phyloP scores from a whole-genome alignment of 2,797 vertebrate species.

The Neostethus bicornis region DNA sequence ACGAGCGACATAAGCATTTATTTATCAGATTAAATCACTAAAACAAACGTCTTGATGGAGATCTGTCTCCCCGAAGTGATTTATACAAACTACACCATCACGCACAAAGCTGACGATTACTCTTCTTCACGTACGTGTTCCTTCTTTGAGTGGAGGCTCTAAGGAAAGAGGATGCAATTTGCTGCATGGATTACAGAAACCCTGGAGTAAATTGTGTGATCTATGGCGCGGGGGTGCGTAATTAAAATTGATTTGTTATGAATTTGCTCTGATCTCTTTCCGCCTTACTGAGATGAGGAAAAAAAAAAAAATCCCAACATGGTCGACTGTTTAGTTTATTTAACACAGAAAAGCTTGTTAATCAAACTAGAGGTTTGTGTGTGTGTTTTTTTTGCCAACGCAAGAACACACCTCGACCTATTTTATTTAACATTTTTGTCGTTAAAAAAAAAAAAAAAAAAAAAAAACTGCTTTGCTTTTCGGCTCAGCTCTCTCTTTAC shows the following conservation, averaged over 20 bases:
- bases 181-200: neutral
- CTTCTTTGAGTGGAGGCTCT: neutral
- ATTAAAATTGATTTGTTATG: neutral
- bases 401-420: too few species aligned
- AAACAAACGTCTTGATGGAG: slow-evolving; percentile 41
- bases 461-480: too few species aligned
- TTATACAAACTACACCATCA: slow-evolving; percentile 11
- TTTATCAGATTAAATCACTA: slow-evolving; percentile 8
- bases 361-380: too few species aligned
- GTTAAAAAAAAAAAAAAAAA: too few species aligned
- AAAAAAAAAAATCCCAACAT: neutral
- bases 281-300: neutral
- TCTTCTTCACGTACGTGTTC: neutral
- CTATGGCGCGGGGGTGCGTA: neutral
- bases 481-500: too few species aligned
- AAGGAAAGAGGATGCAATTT: neutral
- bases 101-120: neutral
- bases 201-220: neutral
- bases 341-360: neutral
- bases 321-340: neutral
- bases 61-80: slow-evolving; percentile 24
- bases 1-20: slow-evolving; percentile 2
- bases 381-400: too few species aligned
- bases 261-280: neutral
- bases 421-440: too few species aligned